Conservation (phyloP, 1,140 invertebrate species). For the Papilio glaucus region DNA sequence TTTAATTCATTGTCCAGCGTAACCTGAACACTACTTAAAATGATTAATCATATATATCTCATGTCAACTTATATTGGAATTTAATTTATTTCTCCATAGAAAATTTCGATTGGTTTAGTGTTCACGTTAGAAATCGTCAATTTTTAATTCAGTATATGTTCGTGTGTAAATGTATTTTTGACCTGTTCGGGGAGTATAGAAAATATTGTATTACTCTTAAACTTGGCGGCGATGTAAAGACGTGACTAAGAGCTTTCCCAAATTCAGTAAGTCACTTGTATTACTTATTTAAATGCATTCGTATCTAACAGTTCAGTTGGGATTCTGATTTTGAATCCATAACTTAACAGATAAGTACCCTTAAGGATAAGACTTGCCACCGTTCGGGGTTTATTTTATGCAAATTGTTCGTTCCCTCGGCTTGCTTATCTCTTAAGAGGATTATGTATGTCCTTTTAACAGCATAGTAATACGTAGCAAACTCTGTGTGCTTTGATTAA, state of each 20-base stretch:
- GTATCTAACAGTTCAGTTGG: conserved; percentile 1
- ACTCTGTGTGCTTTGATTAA: neutral
- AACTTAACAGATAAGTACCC: neutral
- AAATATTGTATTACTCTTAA: too few relatives aligned
- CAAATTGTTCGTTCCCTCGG: conserved; percentile 9
- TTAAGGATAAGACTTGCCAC: conserved; percentile 18
- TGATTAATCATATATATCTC: too few relatives aligned
- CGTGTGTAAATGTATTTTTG: too few relatives aligned
- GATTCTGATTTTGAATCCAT: conserved; percentile 2
- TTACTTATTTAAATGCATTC: neutral
- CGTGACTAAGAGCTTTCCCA: neutral
- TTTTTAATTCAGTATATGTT: too few relatives aligned
- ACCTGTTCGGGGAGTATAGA: too few relatives aligned
- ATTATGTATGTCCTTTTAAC: conserved; percentile 4
- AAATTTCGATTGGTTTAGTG: too few relatives aligned
- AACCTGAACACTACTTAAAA: too few relatives aligned
- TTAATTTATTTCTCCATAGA: too few relatives aligned
- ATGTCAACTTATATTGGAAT: too few relatives aligned
- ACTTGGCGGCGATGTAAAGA: too few relatives aligned
- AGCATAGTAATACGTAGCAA: neutral
- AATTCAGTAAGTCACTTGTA: neutral
- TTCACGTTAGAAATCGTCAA: too few relatives aligned
- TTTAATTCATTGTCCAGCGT: too few relatives aligned
- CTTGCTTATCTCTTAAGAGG: conserved; percentile 14
- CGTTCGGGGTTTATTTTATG: neutral